phyloP scores from a whole-genome alignment of 2,797 vertebrate species.

The Etheostoma nigrum region DNA sequence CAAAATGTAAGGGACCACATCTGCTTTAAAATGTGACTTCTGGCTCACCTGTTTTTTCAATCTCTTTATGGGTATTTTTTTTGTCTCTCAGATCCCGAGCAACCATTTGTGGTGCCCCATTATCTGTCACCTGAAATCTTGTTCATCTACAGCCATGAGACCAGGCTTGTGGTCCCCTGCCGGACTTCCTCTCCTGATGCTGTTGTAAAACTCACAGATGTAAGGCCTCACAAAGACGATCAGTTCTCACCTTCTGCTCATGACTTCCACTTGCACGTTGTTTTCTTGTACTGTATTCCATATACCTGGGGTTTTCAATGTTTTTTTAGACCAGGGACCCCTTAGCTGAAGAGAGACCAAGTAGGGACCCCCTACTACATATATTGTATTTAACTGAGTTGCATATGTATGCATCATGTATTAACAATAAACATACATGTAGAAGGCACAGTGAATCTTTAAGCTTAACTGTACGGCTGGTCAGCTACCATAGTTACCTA shows the following conservation, averaged over 20 bases:
- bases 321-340: too few relatives aligned
- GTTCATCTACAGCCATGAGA: conserved; percentile 55
- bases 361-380: too few relatives aligned
- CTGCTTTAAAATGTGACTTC: conserved; percentile 29
- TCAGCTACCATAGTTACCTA: too few relatives aligned
- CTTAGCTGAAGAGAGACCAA: too few relatives aligned
- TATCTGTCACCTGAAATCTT: neutral
- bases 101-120: conserved; percentile 85
- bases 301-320: too few relatives aligned
- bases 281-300: neutral
- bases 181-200: conserved; percentile 87
- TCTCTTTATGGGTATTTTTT: neutral
- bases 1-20: conserved; percentile 21
- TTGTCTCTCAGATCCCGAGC: conserved; percentile 81
- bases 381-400: too few relatives aligned
- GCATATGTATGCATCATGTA: too few relatives aligned
- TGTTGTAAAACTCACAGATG: conserved; percentile 81
- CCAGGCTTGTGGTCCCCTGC: conserved; percentile 85
- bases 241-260: neutral
- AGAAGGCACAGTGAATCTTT: too few relatives aligned
- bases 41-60: conserved; percentile 17
- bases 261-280: neutral
- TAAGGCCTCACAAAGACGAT: conserved; percentile 72
- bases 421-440: too few relatives aligned
- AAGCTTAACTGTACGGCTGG: too few relatives aligned